A percentile compares a stretch with the other conserved stretches of the same genome.
Conservation (phyloP, 2,888 invertebrate genomes). For the Lasioglossum vierecki region DNA sequence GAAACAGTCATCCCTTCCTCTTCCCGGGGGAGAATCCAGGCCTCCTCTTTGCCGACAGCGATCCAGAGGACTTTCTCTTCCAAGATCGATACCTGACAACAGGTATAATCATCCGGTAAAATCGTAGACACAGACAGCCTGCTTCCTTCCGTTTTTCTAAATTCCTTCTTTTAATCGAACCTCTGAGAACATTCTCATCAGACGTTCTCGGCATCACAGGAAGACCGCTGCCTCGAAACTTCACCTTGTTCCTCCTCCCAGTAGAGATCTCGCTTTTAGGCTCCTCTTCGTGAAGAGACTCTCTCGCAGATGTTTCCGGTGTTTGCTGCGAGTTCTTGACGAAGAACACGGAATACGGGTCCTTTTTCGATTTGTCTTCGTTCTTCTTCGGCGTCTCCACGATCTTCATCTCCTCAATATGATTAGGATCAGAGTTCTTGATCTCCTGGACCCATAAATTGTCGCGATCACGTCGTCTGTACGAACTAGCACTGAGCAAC, state of each 20-base stretch:
- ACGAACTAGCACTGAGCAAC: conserved; percentile 1
- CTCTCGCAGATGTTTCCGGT: neutral
- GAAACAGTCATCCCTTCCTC: conserved; percentile 47
- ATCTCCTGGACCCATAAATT: conserved; percentile 60
- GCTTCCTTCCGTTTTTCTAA: neutral
- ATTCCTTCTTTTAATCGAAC: neutral
- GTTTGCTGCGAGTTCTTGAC: conserved; percentile 38
- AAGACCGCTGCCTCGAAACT: conserved; percentile 14
- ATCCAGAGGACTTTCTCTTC: conserved; percentile 16
- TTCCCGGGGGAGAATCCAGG: conserved; percentile 21
- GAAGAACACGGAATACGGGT: conserved; percentile 70
- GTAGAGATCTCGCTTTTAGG: neutral
- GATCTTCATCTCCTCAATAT: neutral
- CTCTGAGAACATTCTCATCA: neutral
- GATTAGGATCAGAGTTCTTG: conserved; percentile 17
- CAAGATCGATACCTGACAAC: conserved; percentile 42
- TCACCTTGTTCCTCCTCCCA: conserved; percentile 9
- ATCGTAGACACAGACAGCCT: conserved; percentile 72
- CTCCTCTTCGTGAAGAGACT: neutral
- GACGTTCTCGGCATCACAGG: neutral
- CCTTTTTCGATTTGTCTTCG: neutral
- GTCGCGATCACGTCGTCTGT: conserved; percentile 59
- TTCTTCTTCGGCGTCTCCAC: neutral
- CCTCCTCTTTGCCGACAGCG: conserved; percentile 24
- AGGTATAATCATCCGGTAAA: conserved; percentile 67